Conservation (phyloP, 2,888 invertebrate species). For the Spisula subtruncata region DNA sequence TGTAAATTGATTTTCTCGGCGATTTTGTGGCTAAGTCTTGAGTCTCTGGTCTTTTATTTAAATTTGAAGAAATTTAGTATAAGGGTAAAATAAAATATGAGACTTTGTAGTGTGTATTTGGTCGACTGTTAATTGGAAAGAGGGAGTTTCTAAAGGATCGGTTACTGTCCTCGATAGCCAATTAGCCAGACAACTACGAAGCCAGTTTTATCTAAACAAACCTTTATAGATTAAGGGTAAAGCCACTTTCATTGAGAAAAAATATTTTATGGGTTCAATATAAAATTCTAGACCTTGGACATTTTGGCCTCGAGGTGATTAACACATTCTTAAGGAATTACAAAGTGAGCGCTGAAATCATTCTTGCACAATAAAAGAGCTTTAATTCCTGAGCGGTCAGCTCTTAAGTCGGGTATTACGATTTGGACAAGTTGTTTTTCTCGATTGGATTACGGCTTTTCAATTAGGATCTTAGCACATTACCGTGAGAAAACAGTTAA, state of each 20-base stretch:
- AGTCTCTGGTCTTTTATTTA: not conserved
- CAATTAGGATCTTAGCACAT: constrained; percentile 33
- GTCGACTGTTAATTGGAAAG: not conserved
- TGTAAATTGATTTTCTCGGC: constrained; percentile 15
- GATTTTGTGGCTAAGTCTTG: not conserved
- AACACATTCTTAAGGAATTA: constrained; percentile 19
- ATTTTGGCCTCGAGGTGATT: not conserved
- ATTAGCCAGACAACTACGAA: not conserved
- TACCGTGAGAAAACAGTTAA: constrained; percentile 40
- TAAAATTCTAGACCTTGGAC: constrained; percentile 14
- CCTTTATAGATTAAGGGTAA: not conserved
- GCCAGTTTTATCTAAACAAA: constrained; percentile 22
- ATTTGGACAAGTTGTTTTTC: constrained; percentile 37
- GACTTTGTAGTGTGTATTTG: not conserved
- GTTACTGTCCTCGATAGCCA: not conserved
- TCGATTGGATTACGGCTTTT: constrained; percentile 42
- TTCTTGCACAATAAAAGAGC: not conserved
- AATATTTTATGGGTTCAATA: constrained; percentile 8
- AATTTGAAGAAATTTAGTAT: not conserved
- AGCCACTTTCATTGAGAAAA: not conserved
- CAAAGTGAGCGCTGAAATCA: constrained; percentile 11
- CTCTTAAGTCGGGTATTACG: constrained; percentile 36
- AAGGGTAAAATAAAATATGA: not conserved
- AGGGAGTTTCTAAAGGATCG: not conserved
- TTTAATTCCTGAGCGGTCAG: constrained; percentile 32